Evolutionary conservation across 2,888 invertebrate species (phyloP).

Genomic region (Chloroclystis v-ata): DNA sequence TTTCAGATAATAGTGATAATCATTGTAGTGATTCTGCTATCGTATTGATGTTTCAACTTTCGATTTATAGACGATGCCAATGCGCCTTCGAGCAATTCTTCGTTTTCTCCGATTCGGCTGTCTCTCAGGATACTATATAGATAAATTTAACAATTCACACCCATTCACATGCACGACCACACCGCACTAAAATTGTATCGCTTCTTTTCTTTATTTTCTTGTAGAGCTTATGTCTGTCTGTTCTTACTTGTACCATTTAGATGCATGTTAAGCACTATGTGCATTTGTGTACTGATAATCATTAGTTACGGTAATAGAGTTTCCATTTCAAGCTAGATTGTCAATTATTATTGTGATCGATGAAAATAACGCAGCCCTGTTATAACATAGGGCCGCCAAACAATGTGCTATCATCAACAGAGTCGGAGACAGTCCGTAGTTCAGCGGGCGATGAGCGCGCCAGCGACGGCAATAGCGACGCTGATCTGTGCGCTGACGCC

Average conservation of each 20-base stretch:
- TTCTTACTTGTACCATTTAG: slow-evolving; percentile 30
- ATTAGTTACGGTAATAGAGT: slow-evolving; percentile 2
- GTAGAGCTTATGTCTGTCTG: slow-evolving; percentile 61
- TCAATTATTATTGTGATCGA: slow-evolving; percentile 1
- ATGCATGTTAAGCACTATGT: slow-evolving; percentile 20
- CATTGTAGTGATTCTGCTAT: no score
- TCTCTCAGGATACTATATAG: background rate
- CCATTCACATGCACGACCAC: slow-evolving; percentile 16
- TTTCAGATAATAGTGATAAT: no score
- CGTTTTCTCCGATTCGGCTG: background rate
- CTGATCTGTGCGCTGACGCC: slow-evolving; percentile 63
- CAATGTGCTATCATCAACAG: slow-evolving; percentile 38
- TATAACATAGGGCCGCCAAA: slow-evolving; percentile 12
- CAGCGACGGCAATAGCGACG: slow-evolving; percentile 71
- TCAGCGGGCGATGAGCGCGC: slow-evolving; percentile 68
- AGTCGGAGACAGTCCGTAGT: slow-evolving; percentile 64
- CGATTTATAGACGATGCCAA: no score
- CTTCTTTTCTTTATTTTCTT: slow-evolving; percentile 26
- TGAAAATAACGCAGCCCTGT: slow-evolving; percentile 7
- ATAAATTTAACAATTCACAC: background rate
- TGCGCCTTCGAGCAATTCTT: no score
- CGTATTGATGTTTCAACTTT: no score
- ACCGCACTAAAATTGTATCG: slow-evolving; percentile 20
- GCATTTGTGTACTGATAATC: slow-evolving; percentile 9
- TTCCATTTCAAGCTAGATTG: slow-evolving; percentile 19